Evolutionary conservation across 92 coral and sea anemone genomes (phyloP), one percentile per base, ranked within the genome.

Genomic region (Epizoanthus stellaris): DNA sequence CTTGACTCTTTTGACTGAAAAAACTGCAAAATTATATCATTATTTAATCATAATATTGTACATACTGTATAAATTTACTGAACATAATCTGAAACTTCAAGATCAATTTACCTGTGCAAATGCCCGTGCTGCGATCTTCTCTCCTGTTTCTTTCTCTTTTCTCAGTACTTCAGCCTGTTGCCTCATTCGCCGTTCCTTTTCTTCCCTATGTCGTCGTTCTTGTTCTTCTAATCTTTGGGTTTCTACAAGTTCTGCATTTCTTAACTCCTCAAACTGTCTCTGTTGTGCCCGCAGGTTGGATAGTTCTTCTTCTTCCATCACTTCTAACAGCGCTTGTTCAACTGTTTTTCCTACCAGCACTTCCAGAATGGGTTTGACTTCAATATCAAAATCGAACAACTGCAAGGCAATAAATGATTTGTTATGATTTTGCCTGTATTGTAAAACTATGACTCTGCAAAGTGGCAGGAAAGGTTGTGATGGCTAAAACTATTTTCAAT

Each of bases 91-190:
- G 39, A 49, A 17, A 40, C 42, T 34, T 49, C 5, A 30, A 39
- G 45, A 34, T 5, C 16, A 21, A 72, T 60, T 79, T 82, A 96
- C 99, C 96, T 96, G 99, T 52, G 99, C 99, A 68, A 96, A 96
- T 36, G 99, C 99, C 43, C 99, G 90, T n/a, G 99, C 99, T 9
- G 99, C 95, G 58, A 96, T 96, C 85, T 96, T 96, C 63, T 96
- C 98, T 21, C 95, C 99, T 23, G 99, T 96, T 85, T 96, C 99
- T 39, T 87, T 94, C 82, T 96, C 99, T 71, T 96, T 96, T 53
- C 85, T 88, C 67, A 96, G 90, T 56, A 96, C 99, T 40, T 96
- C 98, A 13, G 98, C 92, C 72, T 96, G 99, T 87, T 96, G 99
- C 70, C 75, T 89, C 99, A 96, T 96, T 66, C 99, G 90, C 52